These are phyloP conservation scores for Nebria salina DNA, from an alignment of 2,888 invertebrate species.

Conservation along the genomic window DNA sequence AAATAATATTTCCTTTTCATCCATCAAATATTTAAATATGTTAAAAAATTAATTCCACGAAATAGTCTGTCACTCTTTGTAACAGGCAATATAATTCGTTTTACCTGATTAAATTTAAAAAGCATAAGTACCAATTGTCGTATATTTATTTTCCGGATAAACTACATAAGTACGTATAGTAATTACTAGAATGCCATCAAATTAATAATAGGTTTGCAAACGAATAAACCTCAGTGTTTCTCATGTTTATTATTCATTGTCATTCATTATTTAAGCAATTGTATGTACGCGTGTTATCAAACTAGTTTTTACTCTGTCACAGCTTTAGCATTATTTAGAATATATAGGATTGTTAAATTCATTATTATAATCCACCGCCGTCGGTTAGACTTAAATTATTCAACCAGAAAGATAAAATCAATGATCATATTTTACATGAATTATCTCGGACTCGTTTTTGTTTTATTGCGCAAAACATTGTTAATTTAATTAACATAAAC, in stretches of 20 bases:
- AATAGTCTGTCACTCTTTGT: neutral
- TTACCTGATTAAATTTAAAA: neutral
- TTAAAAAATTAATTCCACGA: neutral
- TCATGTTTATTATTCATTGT: constrained; percentile 37
- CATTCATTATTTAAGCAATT: constrained; percentile 34
- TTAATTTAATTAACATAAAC: no score
- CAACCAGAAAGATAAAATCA: neutral
- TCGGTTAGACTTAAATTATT: neutral
- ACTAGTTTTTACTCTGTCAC: neutral
- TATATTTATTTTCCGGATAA: neutral
- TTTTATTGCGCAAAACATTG: no score
- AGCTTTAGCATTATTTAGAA: neutral
- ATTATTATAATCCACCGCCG: neutral
- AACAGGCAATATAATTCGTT: neutral
- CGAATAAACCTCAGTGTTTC: constrained; percentile 31
- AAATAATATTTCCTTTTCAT: no score
- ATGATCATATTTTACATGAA: neutral
- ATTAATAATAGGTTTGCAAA: neutral
- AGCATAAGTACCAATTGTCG: neutral
- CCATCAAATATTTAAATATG: no score
- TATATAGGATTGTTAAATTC: neutral
- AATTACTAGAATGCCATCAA: neutral
- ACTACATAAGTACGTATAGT: neutral
- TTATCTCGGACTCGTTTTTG: no score
- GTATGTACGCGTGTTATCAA: constrained; percentile 22